phyloP scores from a whole-genome alignment of 1,140 invertebrate genomes.

The Drosophila ambigua region DNA sequence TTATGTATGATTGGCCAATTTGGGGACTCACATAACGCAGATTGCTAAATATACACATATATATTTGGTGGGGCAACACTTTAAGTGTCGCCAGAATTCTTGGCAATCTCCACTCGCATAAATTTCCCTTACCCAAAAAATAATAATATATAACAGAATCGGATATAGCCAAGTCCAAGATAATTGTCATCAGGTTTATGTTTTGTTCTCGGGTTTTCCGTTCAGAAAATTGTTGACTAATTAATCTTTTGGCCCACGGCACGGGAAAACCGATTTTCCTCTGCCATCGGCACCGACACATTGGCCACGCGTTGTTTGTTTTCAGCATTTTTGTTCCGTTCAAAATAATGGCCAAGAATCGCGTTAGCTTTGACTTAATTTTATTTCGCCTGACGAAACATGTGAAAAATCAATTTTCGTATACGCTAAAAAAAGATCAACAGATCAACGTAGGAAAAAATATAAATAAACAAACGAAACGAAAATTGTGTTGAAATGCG shows the following conservation, averaged over 20 bases:
- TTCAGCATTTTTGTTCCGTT: constrained; percentile 25
- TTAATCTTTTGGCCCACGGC: constrained; percentile 43
- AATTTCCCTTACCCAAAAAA: constrained; percentile 7
- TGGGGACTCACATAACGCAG: constrained; percentile 3
- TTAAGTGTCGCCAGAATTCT: constrained; percentile 39
- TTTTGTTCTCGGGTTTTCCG: constrained; percentile 21
- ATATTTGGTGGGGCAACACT: constrained; percentile 14
- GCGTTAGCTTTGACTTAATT: constrained; percentile 32
- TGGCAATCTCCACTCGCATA: constrained; percentile 35
- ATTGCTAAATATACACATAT: neutral
- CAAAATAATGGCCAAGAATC: constrained; percentile 40
- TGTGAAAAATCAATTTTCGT: constrained; percentile 69
- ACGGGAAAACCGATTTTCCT: constrained; percentile 37
- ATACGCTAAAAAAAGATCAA: constrained; percentile 49
- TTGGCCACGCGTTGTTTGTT: constrained; percentile 43
- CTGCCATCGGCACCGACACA: neutral
- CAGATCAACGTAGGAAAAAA: constrained; percentile 14
- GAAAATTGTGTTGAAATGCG: constrained; percentile 36
- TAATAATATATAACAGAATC: constrained; percentile 6
- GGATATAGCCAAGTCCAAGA: constrained; percentile 45
- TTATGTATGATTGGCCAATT: constrained; percentile 14
- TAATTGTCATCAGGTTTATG: constrained; percentile 28
- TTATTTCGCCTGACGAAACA: constrained; percentile 66
- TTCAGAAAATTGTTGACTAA: constrained; percentile 38
- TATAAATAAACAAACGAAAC: constrained; percentile 10